Percentiles rank a stretch among this genome's conserved stretches.
phyloP scores from a whole-genome alignment of 2,113 vertebrate species.

The Bubo scandiacus region DNA sequence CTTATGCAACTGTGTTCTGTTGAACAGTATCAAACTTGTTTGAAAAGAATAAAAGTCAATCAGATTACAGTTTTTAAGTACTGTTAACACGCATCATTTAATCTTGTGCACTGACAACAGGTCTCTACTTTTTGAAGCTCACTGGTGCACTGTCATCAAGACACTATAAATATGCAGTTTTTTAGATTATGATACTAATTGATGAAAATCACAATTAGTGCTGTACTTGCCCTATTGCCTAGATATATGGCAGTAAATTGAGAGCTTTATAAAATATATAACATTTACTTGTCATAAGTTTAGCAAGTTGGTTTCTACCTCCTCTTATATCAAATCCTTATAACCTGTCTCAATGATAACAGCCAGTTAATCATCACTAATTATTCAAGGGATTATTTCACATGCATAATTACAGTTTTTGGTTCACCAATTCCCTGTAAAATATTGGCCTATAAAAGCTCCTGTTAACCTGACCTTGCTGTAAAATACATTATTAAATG shows the following conservation, averaged over 20 bases:
- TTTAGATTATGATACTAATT: background rate
- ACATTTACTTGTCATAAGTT: background rate
- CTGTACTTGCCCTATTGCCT: background rate
- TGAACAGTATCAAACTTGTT: background rate
- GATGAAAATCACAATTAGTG: background rate
- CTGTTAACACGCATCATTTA: background rate
- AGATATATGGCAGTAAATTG: background rate
- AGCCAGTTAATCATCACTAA: slow-evolving; percentile 69
- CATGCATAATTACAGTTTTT: slow-evolving; percentile 64
- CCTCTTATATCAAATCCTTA: slow-evolving; percentile 10
- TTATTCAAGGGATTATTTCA: slow-evolving; percentile 67
- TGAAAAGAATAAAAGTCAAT: background rate
- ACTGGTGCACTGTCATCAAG: background rate
- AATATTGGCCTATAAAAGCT: slow-evolving; percentile 75
- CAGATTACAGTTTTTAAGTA: background rate
- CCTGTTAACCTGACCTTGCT: slow-evolving; percentile 77
- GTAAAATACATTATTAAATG: slow-evolving; percentile 79
- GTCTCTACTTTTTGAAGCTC: background rate
- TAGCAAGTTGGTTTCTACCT: background rate
- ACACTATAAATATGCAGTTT: background rate
- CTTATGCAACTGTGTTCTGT: background rate
- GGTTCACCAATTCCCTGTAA: slow-evolving; percentile 69
- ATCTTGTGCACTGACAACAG: background rate
- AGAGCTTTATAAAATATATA: background rate
- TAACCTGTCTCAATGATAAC: slow-evolving; percentile 48